These are phyloP conservation scores for Argyrosomus regius DNA, from an alignment of 2,797 vertebrate genomes.

Conservation along the genomic window DNA sequence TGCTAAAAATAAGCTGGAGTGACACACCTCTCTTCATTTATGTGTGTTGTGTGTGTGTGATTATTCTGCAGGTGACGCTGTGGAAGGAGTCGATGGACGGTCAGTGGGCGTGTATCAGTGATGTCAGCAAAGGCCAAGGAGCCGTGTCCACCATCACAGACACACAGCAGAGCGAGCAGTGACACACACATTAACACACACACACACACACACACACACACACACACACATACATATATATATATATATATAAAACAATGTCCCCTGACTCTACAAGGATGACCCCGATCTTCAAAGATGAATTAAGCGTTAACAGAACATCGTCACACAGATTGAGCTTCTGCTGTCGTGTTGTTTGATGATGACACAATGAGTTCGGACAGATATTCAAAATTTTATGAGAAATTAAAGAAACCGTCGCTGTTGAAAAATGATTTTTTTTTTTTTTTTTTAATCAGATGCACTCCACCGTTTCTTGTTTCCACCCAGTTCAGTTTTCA, in stretches of 20 bases:
- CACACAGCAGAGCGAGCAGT: constrained; percentile 95
- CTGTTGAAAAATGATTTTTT: not conserved
- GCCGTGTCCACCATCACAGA: constrained; percentile 92
- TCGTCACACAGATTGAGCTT: not conserved
- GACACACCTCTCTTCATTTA: not conserved
- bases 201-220: not conserved
- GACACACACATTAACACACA: constrained; percentile 68
- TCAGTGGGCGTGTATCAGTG: constrained; percentile 97
- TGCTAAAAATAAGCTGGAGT: not conserved
- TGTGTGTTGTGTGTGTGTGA: not conserved
- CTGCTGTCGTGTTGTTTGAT: not conserved
- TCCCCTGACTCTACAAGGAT: not conserved
- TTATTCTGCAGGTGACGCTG: constrained; percentile 89
- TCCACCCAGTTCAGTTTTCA: not conserved
- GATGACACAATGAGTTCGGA: not conserved
- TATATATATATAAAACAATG: not conserved
- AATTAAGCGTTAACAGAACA: not conserved
- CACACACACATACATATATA: not conserved
- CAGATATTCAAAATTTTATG: not conserved
- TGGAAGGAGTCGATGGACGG: constrained; percentile 98
- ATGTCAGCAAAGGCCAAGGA: constrained; percentile 97
- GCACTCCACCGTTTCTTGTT: constrained; percentile 7
- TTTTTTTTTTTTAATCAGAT: too few relatives aligned
- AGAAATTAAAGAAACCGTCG: not conserved
- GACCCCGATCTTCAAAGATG: constrained; percentile 1